Percentiles rank a stretch among this genome's conserved stretches.
Evolutionary conservation across 2,888 invertebrate genomes (phyloP).

Genomic region (Cephus pygmeus): DNA sequence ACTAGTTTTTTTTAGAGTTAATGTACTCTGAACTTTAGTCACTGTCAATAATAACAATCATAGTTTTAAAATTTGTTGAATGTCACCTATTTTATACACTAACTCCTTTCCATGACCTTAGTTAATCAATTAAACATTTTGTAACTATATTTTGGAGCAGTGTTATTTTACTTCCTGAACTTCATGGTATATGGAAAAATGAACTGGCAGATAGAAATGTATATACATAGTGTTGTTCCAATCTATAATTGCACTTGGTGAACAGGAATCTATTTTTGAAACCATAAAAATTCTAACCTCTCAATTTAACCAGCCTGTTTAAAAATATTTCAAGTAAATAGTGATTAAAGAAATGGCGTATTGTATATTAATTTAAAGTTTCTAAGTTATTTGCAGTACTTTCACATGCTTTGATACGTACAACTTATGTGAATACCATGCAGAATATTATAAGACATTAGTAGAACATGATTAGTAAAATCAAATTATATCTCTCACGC

Average conservation of each 20-base stretch:
- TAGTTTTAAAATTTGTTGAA: background rate
- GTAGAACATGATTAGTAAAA: background rate
- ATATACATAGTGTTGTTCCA: slow-evolving; percentile 2
- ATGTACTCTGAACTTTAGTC: background rate
- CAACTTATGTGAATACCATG: background rate
- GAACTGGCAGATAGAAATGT: background rate
- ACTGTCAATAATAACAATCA: background rate
- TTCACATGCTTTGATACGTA: background rate
- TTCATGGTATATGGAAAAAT: background rate
- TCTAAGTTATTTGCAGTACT: background rate
- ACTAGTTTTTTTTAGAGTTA: background rate
- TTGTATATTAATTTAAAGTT: background rate
- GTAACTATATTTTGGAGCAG: background rate
- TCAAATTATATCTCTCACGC: background rate
- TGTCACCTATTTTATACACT: background rate
- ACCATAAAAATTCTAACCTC: slow-evolving; percentile 40
- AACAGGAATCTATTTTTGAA: slow-evolving; percentile 41
- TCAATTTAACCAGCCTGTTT: background rate
- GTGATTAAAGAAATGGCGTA: background rate
- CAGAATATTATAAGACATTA: background rate
- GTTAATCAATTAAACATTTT: background rate
- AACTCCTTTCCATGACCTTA: background rate
- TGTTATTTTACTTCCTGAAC: background rate
- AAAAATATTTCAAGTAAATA: background rate
- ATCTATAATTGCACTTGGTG: slow-evolving; percentile 28